These are phyloP conservation scores for Varecia variegata DNA, from an alignment of 2,797 vertebrate species.

Conservation along the genomic window DNA sequence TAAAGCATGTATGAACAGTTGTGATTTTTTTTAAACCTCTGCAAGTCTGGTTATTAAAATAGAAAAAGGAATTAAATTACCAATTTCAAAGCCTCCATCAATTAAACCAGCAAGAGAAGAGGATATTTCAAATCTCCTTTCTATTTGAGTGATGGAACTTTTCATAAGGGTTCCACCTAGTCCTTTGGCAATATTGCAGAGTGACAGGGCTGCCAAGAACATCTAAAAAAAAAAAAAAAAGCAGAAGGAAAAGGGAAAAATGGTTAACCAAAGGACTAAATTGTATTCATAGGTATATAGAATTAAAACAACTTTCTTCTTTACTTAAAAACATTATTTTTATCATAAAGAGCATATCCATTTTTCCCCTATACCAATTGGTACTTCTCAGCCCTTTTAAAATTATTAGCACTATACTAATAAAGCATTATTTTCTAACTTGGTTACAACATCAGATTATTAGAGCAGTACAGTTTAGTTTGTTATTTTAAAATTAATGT, in stretches of 20 bases:
- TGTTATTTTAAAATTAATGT: not conserved
- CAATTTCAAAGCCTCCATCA: conserved; percentile 94
- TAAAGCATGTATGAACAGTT: not conserved
- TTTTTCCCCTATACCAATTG: not conserved
- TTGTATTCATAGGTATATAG: not conserved
- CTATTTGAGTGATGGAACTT: conserved; percentile 94
- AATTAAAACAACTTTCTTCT: not conserved
- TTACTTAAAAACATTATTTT: conserved; percentile 6
- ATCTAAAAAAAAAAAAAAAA: conserved; percentile 80
- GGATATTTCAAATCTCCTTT: conserved; percentile 92
- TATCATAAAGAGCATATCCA: not conserved
- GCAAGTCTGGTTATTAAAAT: not conserved
- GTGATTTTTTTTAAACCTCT: not conserved
- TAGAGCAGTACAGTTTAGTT: not conserved
- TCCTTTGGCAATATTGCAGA: conserved; percentile 89
- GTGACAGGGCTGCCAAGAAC: conserved; percentile 89
- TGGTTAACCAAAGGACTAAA: not conserved
- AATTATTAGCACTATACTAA: not conserved
- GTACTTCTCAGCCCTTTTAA: not conserved
- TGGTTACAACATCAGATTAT: not conserved
- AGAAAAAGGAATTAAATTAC: conserved; percentile 81
- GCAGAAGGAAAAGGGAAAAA: not conserved
- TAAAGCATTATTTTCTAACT: conserved; percentile 15
- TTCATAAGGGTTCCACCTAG: conserved; percentile 89
- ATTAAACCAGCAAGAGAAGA: conserved; percentile 91